These are phyloP conservation scores for Dicrostonyx torquatus DNA, from an alignment of 2,797 vertebrate genomes.

Conservation along the genomic window DNA sequence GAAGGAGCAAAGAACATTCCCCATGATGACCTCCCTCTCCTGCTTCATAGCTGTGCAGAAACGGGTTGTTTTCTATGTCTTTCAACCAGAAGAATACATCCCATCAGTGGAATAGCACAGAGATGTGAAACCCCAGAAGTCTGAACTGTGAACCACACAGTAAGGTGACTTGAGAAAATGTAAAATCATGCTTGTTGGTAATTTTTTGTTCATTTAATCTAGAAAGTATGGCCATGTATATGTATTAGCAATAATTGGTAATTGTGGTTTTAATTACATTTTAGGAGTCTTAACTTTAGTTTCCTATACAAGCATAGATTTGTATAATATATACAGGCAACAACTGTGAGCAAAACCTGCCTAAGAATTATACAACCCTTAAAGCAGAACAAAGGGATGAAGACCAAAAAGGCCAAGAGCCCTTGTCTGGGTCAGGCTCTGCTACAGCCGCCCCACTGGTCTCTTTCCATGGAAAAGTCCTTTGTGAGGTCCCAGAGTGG, in stretches of 20 bases:
- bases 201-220: neutral
- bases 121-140: neutral
- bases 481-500: neutral
- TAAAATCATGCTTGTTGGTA: neutral
- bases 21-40: neutral
- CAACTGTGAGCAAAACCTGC: neutral
- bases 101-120: neutral
- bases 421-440: neutral
- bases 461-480: neutral
- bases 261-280: neutral
- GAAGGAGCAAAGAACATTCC: neutral
- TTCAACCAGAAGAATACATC: neutral
- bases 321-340: neutral
- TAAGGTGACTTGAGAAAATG: neutral
- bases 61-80: neutral
- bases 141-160: neutral
- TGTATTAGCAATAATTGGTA: neutral
- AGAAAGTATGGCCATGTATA: neutral
- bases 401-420: neutral
- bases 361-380: neutral
- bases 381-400: neutral
- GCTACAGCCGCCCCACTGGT: neutral
- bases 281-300: constrained; percentile 13
- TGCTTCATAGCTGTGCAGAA: neutral
- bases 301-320: neutral